These are phyloP conservation scores for Benitochromis conjunctus DNA, from an alignment of 2,113 vertebrate genomes.

Conservation along the genomic window DNA sequence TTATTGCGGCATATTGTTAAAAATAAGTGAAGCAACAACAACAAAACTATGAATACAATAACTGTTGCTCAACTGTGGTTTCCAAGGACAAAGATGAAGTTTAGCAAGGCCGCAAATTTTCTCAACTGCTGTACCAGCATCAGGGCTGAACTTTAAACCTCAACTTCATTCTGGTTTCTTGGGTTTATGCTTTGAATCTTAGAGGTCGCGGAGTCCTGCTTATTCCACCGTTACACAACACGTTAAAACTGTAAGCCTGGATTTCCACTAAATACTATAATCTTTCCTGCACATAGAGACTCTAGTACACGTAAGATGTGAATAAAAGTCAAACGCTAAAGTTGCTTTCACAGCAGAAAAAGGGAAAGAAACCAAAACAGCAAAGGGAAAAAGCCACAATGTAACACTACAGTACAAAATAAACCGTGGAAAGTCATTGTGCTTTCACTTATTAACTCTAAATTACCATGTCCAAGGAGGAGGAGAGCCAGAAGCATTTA, in stretches of 20 bases:
- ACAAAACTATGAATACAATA: background rate
- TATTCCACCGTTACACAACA: background rate
- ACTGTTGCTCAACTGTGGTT: background rate
- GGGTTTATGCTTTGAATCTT: background rate
- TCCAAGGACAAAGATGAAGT: background rate
- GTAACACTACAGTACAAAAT: background rate
- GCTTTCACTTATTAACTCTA: conserved; percentile 41
- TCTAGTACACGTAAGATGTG: background rate
- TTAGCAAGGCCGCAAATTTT: background rate
- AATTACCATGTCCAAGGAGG: conserved; percentile 22
- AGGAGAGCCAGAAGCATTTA: conserved; percentile 19
- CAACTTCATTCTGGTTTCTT: background rate
- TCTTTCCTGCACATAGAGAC: background rate
- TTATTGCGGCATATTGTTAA: background rate
- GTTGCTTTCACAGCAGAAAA: background rate
- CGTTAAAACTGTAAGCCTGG: background rate
- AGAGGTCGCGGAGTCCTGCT: background rate
- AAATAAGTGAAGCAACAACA: background rate
- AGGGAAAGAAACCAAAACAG: background rate
- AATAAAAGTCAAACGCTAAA: background rate
- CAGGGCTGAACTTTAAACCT: background rate
- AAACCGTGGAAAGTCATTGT: conserved; percentile 24
- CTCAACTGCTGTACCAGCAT: background rate
- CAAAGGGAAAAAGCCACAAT: background rate
- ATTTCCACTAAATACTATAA: background rate